Conservation (phyloP, 1,140 invertebrate species). For the Pogonognathellus flavescens region DNA sequence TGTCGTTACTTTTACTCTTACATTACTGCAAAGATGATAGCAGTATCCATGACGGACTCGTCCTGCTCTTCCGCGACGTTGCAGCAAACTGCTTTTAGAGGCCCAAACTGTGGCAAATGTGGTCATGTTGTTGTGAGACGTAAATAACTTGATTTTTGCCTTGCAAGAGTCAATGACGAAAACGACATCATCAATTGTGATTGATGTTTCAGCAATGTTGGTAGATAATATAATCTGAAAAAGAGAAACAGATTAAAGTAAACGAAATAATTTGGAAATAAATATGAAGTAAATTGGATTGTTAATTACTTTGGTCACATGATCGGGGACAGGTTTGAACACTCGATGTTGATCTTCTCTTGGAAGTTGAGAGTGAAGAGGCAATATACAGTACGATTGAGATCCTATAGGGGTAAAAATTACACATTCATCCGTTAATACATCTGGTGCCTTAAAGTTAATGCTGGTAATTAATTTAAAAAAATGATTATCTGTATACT, state of each 20-base stretch:
- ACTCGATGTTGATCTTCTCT: slow-evolving; percentile 90
- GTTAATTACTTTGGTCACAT: slow-evolving; percentile 77
- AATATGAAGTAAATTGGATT: background rate
- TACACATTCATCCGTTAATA: background rate
- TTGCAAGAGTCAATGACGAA: slow-evolving; percentile 96
- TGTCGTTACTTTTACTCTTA: slow-evolving; percentile 64
- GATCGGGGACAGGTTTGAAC: slow-evolving; percentile 81
- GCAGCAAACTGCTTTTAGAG: slow-evolving; percentile 86
- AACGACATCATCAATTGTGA: slow-evolving; percentile 97
- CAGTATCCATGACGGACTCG: slow-evolving; percentile 89
- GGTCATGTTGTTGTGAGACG: slow-evolving; percentile 95
- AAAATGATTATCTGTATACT: slow-evolving; percentile 30
- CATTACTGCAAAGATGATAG: slow-evolving; percentile 86
- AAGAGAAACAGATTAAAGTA: slow-evolving; percentile 15
- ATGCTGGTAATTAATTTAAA: slow-evolving; percentile 19
- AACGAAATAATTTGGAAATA: too few relatives aligned
- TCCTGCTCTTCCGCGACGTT: slow-evolving; percentile 91
- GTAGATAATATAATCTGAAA: slow-evolving; percentile 86
- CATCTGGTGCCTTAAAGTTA: too few relatives aligned
- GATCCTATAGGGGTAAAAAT: slow-evolving; percentile 70
- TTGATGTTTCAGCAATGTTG: slow-evolving; percentile 94
- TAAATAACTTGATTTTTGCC: slow-evolving; percentile 95
- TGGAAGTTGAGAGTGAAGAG: slow-evolving; percentile 91
- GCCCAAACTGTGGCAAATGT: slow-evolving; percentile 96
- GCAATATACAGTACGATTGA: slow-evolving; percentile 79